These are phyloP conservation scores for Cremastobaeus sp. DNA, from an alignment of 2,888 invertebrate genomes.

Conservation along the genomic window DNA sequence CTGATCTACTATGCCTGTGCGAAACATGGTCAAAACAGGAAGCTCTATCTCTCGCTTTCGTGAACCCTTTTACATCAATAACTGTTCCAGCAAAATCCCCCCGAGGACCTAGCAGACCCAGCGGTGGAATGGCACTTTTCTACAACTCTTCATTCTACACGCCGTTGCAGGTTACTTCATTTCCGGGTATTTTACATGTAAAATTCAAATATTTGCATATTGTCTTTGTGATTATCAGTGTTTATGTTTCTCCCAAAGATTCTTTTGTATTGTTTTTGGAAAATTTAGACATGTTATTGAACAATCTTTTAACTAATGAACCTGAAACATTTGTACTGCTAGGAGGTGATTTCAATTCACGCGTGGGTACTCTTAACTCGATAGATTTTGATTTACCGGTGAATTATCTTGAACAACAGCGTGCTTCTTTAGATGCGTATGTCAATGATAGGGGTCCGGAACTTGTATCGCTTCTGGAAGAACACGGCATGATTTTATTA, in stretches of 20 bases:
- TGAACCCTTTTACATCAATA: background rate
- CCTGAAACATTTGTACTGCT: background rate
- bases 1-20: conserved; percentile 4
- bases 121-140: conserved; percentile 1
- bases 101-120: conserved; percentile 5
- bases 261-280: background rate
- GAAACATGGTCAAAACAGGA: conserved; percentile 5
- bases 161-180: background rate
- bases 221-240: background rate
- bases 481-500: background rate
- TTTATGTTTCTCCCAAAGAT: background rate
- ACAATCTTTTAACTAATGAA: background rate
- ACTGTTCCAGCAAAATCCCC: background rate
- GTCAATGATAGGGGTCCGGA: background rate
- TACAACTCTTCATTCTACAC: background rate
- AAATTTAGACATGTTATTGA: background rate
- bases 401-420: background rate
- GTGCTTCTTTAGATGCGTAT: background rate
- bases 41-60: background rate
- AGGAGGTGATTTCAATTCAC: background rate
- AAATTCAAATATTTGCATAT: background rate
- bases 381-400: background rate
- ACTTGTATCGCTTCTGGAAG: background rate
- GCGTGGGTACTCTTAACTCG: background rate
- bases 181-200: background rate